Conservation (phyloP, 2,113 vertebrate species). For the Litocranius walleri region DNA sequence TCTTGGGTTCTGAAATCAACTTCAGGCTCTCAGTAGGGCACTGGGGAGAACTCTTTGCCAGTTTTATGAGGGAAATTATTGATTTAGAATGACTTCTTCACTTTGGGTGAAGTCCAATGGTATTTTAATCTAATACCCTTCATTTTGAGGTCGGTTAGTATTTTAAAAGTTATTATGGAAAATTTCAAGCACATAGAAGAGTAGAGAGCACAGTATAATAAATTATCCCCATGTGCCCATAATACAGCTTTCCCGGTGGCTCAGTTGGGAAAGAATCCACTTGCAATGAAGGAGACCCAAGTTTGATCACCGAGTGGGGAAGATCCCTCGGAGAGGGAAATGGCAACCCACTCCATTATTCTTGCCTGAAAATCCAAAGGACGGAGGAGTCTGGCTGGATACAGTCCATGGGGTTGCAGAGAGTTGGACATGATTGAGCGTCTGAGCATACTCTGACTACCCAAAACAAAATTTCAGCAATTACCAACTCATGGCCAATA, state of each 20-base stretch:
- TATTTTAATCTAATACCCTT: not conserved
- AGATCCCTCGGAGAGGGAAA: not conserved
- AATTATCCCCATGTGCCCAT: not conserved
- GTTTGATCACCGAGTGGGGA: not conserved
- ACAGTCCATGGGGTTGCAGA: not conserved
- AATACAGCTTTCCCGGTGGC: not conserved
- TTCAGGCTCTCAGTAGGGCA: not conserved
- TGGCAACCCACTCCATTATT: not conserved
- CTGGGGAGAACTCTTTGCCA: not conserved
- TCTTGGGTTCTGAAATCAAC: not conserved
- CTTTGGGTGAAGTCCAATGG: not conserved
- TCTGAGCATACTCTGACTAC: not conserved
- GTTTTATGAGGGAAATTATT: not conserved
- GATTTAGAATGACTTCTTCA: not conserved
- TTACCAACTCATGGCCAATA: not conserved
- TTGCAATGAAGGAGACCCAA: not conserved
- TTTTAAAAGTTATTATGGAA: not conserved
- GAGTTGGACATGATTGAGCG: not conserved
- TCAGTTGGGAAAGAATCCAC: not conserved
- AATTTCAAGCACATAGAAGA: not conserved
- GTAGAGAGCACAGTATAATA: not conserved
- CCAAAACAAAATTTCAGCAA: not conserved
- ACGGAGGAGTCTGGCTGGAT: not conserved
- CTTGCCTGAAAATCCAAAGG: not conserved
- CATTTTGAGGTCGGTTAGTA: not conserved